These are phyloP conservation scores for Gastrophryne carolinensis DNA, from an alignment of 2,797 vertebrate genomes.

Conservation along the genomic window DNA sequence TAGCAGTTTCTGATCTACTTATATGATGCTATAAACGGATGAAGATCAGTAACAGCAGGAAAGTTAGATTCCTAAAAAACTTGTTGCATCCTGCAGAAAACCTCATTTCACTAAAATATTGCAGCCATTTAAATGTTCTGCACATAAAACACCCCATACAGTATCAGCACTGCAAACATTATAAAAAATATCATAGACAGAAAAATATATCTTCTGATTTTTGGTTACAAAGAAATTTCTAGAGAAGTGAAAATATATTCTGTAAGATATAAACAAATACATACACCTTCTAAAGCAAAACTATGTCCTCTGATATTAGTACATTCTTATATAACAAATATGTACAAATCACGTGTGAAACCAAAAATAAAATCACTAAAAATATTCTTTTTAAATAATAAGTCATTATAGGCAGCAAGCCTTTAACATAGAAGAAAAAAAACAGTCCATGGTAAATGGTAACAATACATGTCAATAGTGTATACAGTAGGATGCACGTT, in stretches of 20 bases:
- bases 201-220: constrained; percentile 47
- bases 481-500: background rate
- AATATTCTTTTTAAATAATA: constrained; percentile 19
- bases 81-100: background rate
- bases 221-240: constrained; percentile 39
- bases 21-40: background rate
- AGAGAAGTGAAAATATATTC: constrained; percentile 41
- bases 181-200: constrained; percentile 41
- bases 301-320: background rate
- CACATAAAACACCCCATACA: background rate
- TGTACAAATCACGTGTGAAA: constrained; percentile 19
- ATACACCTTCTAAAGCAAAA: background rate
- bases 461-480: background rate
- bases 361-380: constrained; percentile 31
- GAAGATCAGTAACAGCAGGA: background rate
- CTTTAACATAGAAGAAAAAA: background rate
- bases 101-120: background rate
- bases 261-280: constrained; percentile 5
- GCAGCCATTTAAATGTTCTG: background rate
- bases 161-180: constrained; percentile 35
- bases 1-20: background rate
- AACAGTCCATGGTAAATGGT: constrained; percentile 16
- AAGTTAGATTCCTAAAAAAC: background rate
- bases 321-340: constrained; percentile 21
- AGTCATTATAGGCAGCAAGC: background rate